Conservation (phyloP, 1,140 invertebrate species). For the Macrobrachium nipponense region DNA sequence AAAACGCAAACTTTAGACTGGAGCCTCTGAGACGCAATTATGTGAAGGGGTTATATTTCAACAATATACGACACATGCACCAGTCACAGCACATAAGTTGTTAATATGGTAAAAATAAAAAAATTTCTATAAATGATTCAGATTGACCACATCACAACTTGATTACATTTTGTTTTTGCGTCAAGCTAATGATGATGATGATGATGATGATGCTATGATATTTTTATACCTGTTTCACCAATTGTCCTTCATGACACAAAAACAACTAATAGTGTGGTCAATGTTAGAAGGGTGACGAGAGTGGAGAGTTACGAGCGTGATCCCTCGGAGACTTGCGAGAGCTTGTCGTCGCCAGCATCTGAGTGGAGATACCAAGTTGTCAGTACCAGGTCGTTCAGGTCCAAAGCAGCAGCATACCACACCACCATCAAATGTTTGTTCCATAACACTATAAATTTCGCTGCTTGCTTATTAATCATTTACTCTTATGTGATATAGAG, state of each 20-base stretch:
- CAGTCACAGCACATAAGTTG: constrained; percentile 56
- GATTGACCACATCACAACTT: constrained; percentile 55
- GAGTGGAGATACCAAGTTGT: constrained; percentile 65
- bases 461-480: too few relatives aligned
- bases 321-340: constrained; percentile 57
- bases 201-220: too few relatives aligned
- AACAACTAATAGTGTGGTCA: constrained; percentile 55
- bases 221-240: constrained; percentile 56
- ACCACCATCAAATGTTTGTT: too few relatives aligned
- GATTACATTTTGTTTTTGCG: constrained; percentile 29
- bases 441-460: too few relatives aligned
- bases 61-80: constrained; percentile 63
- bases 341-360: constrained; percentile 64
- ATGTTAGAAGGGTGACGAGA: constrained; percentile 52
- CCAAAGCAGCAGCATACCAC: background rate
- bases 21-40: constrained; percentile 39
- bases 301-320: constrained; percentile 56
- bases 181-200: constrained; percentile 13
- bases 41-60: constrained; percentile 35
- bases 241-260: constrained; percentile 57
- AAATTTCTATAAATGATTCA: constrained; percentile 37
- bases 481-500: too few relatives aligned
- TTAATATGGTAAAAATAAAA: constrained; percentile 50
- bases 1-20: constrained; percentile 64
- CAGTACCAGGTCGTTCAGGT: constrained; percentile 56